Conservation (phyloP, 2,888 invertebrate genomes). For the Rapana venosa region DNA sequence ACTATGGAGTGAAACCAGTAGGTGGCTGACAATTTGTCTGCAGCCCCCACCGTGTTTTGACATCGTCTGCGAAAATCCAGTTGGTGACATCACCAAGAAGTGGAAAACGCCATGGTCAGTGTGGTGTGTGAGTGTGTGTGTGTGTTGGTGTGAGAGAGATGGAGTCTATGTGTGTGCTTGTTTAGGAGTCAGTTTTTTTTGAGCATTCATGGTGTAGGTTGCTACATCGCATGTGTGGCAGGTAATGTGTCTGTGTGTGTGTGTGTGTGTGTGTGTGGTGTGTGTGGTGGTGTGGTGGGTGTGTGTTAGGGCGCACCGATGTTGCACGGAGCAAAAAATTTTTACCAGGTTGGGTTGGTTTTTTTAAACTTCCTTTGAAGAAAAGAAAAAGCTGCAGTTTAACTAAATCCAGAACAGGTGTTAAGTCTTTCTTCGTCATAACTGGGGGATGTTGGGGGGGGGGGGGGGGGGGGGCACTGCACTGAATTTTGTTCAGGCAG, state of each 20-base stretch:
- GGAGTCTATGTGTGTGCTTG: background rate
- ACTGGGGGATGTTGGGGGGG: too few relatives aligned
- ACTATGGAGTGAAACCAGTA: slow-evolving; percentile 61
- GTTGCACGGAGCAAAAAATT: too few relatives aligned
- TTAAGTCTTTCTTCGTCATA: too few relatives aligned
- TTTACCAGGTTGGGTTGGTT: too few relatives aligned
- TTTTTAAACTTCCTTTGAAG: too few relatives aligned
- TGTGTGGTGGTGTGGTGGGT: too few relatives aligned
- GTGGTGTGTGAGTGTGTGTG: slow-evolving; percentile 12
- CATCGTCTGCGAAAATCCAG: slow-evolving; percentile 80
- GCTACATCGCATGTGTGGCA: background rate
- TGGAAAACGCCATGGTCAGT: slow-evolving; percentile 91
- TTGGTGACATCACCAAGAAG: slow-evolving; percentile 77
- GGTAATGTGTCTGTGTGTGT: background rate
- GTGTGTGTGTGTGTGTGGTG: background rate
- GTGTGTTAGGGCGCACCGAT: too few relatives aligned
- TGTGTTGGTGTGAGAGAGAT: background rate
- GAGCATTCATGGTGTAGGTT: background rate
- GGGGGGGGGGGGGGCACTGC: too few relatives aligned
- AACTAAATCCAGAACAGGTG: too few relatives aligned
- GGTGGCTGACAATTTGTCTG: slow-evolving; percentile 50
- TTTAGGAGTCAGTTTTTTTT: background rate
- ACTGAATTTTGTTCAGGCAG: too few relatives aligned
- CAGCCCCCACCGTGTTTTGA: slow-evolving; percentile 62
- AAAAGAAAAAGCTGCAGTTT: too few relatives aligned